phyloP scores from a whole-genome alignment of 2,113 vertebrate species.

The Fregata magnificens region DNA sequence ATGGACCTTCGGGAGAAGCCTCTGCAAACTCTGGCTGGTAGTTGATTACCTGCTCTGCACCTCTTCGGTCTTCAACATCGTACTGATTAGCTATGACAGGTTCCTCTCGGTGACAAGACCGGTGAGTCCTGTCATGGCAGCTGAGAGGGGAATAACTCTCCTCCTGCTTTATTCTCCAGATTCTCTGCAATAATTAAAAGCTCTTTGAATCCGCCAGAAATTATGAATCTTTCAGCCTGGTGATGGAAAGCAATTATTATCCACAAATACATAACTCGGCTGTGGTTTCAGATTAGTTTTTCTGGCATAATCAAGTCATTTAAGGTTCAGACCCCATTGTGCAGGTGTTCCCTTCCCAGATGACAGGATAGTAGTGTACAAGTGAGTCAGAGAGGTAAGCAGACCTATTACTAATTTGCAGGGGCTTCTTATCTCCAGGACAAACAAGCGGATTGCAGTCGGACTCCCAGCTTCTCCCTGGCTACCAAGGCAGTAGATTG shows the following conservation, averaged over 20 bases:
- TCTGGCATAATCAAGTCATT: not conserved
- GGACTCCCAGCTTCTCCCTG: not conserved
- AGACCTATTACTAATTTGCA: not conserved
- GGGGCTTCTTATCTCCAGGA: not conserved
- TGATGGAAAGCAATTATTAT: not conserved
- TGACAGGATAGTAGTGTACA: not conserved
- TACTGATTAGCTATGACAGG: constrained; percentile 83
- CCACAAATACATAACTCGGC: not conserved
- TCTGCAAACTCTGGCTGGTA: constrained; percentile 85
- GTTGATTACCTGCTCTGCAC: constrained; percentile 82
- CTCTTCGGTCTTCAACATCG: constrained; percentile 82
- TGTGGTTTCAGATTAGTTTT: not conserved
- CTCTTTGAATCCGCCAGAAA: not conserved
- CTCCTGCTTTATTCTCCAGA: not conserved
- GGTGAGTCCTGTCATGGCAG: constrained; percentile 68
- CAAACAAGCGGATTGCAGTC: not conserved
- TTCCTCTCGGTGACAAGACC: constrained; percentile 81
- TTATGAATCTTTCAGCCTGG: not conserved
- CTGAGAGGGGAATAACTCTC: not conserved
- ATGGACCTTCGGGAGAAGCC: constrained; percentile 78
- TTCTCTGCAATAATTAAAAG: not conserved
- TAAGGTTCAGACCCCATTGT: not conserved
- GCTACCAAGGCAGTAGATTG: not conserved
- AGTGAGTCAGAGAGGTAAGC: not conserved
- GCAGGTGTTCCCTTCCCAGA: not conserved